Evolutionary conservation across 53 echinoderm and acorn worm genomes (phyloP).

Genomic region (Paracentrotus lividus): DNA sequence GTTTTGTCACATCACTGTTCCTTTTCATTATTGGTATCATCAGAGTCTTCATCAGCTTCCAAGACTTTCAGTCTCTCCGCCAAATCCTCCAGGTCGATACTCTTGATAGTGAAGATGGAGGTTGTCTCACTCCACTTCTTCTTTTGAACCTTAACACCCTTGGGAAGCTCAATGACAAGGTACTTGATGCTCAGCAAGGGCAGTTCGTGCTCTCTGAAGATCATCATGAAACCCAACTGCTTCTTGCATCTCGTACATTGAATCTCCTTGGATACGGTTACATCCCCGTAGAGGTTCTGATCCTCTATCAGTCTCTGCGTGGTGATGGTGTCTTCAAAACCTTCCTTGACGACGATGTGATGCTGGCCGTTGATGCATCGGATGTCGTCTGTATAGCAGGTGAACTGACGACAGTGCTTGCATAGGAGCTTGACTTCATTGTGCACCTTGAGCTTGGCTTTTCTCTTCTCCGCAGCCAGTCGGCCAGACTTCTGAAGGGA

Average conservation of each 20-base stretch:
- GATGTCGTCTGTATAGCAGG: conserved; percentile 61
- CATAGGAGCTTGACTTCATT: conserved; percentile 40
- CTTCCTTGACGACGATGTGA: background rate
- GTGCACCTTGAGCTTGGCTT: background rate
- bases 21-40: background rate
- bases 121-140: conserved; percentile 58
- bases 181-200: conserved; percentile 25
- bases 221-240: conserved; percentile 49
- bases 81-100: conserved; percentile 29
- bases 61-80: background rate
- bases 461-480: background rate
- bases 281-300: background rate
- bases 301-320: background rate
- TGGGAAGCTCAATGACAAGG: conserved; percentile 7
- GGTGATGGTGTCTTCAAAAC: background rate
- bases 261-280: background rate
- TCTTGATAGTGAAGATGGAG: conserved; percentile 41
- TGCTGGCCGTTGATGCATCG: conserved; percentile 47
- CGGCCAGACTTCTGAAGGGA: background rate
- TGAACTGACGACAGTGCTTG: conserved; percentile 30
- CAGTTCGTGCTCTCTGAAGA: conserved; percentile 57
- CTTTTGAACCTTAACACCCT: background rate
- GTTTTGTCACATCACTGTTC: background rate
- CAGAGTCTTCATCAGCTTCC: background rate
- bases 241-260: conserved; percentile 29